Conservation (phyloP, 2,888 invertebrate genomes). For the Hofmannophila pseudospretella region DNA sequence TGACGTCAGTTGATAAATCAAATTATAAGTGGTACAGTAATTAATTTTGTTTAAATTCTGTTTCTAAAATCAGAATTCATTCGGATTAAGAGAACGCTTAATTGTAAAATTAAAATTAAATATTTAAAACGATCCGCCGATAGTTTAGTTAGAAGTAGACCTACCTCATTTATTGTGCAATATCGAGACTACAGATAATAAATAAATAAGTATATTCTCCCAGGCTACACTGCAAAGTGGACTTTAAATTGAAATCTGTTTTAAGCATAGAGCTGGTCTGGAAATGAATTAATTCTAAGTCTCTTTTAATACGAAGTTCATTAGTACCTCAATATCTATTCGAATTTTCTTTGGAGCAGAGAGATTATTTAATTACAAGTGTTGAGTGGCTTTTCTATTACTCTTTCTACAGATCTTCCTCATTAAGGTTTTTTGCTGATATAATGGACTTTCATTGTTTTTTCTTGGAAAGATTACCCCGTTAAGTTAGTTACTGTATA, state of each 20-base stretch:
- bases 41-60: no score
- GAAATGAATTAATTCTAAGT: constrained; percentile 2
- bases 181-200: no score
- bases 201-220: no score
- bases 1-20: no score
- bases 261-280: background rate
- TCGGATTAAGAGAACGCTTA: no score
- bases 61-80: no score
- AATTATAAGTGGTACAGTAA: no score
- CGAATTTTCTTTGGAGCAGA: background rate
- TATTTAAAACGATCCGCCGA: no score
- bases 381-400: background rate
- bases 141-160: constrained; percentile 1
- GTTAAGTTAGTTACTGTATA: no score
- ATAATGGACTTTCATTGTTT: background rate
- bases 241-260: constrained; percentile 8
- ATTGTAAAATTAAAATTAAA: no score
- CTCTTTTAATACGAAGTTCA: background rate
- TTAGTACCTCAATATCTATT: background rate
- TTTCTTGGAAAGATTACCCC: no score
- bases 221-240: no score
- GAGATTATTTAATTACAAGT: constrained; percentile 5
- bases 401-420: background rate
- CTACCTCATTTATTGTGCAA: constrained; percentile 9
- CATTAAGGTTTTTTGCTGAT: background rate